Conservation (phyloP, 2,888 invertebrate genomes). For the Catocala sponsa region DNA sequence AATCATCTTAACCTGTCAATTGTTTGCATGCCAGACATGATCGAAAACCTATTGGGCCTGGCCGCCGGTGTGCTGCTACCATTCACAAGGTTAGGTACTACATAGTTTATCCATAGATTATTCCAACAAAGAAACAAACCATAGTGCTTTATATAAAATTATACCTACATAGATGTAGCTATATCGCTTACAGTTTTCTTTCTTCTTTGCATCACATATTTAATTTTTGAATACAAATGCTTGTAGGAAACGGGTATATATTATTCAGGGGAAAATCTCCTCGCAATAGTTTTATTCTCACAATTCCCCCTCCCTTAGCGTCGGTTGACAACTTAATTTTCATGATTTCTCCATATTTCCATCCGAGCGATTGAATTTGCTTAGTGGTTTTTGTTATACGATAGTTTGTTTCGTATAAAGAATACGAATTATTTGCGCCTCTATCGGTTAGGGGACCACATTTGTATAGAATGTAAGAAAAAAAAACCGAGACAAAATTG, state of each 20-base stretch:
- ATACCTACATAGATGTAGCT: not conserved
- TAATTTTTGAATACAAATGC: slow-evolving; percentile 45
- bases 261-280: slow-evolving; percentile 59
- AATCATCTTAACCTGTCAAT: too few species aligned
- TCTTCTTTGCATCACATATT: slow-evolving; percentile 11
- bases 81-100: too few species aligned
- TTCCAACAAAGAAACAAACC: too few species aligned
- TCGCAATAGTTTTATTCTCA: slow-evolving; percentile 60
- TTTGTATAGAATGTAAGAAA: slow-evolving; percentile 7
- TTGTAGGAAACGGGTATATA: slow-evolving; percentile 54
- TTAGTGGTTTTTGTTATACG: slow-evolving; percentile 42
- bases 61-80: too few species aligned
- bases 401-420: slow-evolving; percentile 45
- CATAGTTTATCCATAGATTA: too few species aligned
- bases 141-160: too few species aligned
- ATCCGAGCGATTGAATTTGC: slow-evolving; percentile 59
- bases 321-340: slow-evolving; percentile 65
- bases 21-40: too few species aligned
- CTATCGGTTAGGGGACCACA: slow-evolving; percentile 17
- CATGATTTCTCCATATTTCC: slow-evolving; percentile 66
- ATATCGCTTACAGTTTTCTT: not conserved
- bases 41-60: too few species aligned
- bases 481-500: not conserved
- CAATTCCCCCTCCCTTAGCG: slow-evolving; percentile 48
- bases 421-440: slow-evolving; percentile 34